A percentile compares a stretch with the other conserved stretches of the same genome.
These are phyloP conservation scores for Kryptopterus vitreolus DNA, from an alignment of 2,797 vertebrate species.

Conservation along the genomic window DNA sequence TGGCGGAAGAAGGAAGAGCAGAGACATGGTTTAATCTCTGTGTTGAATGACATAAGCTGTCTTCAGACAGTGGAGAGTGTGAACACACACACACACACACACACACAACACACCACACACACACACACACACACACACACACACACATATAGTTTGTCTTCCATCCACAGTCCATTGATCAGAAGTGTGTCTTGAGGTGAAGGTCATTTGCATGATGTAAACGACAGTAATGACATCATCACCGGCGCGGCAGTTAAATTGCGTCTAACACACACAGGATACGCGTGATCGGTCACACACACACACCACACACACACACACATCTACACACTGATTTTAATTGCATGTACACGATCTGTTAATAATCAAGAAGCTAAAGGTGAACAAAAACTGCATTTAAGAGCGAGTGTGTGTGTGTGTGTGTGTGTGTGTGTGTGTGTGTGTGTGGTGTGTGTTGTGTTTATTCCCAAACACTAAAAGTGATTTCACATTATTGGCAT, in stretches of 20 bases:
- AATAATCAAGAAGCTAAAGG: neutral
- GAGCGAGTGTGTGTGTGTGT: no score
- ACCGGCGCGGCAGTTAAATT: slow-evolving; percentile 6
- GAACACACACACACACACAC: slow-evolving; percentile 31
- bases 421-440: neutral
- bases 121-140: slow-evolving; percentile 38
- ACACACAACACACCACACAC: slow-evolving; percentile 45
- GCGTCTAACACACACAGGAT: neutral
- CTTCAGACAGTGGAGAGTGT: slow-evolving; percentile 27
- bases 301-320: neutral
- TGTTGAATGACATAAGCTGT: slow-evolving; percentile 47
- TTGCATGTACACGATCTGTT: neutral
- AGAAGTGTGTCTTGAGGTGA: slow-evolving; percentile 45
- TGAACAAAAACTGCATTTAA: no score
- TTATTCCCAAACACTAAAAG: neutral
- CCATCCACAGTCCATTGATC: slow-evolving; percentile 54
- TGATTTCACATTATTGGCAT: neutral
- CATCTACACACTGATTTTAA: neutral
- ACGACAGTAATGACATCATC: slow-evolving; percentile 48
- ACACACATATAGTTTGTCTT: slow-evolving; percentile 48
- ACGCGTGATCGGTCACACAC: neutral
- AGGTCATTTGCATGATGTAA: slow-evolving; percentile 54
- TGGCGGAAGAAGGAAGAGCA: slow-evolving; percentile 22
- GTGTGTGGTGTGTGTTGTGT: neutral
- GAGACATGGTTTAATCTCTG: slow-evolving; percentile 46